Evolutionary conservation across 2,888 invertebrate species (phyloP), one percentile per base, ranked within the genome.

Genomic region (Aphelenchoides bicaudatus): DNA sequence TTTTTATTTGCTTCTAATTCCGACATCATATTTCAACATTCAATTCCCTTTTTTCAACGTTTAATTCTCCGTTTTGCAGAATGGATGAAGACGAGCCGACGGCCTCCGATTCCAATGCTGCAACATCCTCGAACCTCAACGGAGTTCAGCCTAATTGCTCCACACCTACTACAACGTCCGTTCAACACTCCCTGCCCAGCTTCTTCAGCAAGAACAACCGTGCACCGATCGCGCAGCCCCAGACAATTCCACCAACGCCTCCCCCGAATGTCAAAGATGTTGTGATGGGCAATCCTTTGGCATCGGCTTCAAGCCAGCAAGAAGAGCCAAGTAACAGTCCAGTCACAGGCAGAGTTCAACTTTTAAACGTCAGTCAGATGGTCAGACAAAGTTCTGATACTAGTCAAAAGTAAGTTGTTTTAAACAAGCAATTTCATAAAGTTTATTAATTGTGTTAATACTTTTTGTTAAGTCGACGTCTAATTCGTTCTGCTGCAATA

Each of bases 341-440:
- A 43, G 27, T 27, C 1, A 23, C 43, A 43, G 27, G 25, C 10
- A 21, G 47, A 19, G 23, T 39, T 8, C 31, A 51, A 2, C 16
- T 51, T n/a, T 25, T 51, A 29, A 51, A 28, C 37, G 52, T 51
- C 13, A 34, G 37, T 10, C 52, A 54, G 3, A 54, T 54, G 72
- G 73, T 73, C 27, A 67, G 73, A 8, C 73, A 73, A 51, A 70
- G 70, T 56, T 67, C 66, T 19, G 65, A 65, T 39, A 65, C 65
- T 13, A 65, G 62, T 16, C 59, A 67, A 48, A 67, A 65, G n/a
- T n/a, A n/a, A n/a, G n/a, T n/a, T n/a, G n/a, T n/a, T n/a, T n/a
- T n/a, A n/a, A n/a, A n/a, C n/a, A n/a, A n/a, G n/a, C n/a, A n/a
- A n/a, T n/a, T n/a, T n/a, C n/a, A n/a, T n/a, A n/a, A n/a, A n/a